These are phyloP conservation scores for Podargus strigoides DNA, from an alignment of 2,797 vertebrate genomes.

Conservation along the genomic window DNA sequence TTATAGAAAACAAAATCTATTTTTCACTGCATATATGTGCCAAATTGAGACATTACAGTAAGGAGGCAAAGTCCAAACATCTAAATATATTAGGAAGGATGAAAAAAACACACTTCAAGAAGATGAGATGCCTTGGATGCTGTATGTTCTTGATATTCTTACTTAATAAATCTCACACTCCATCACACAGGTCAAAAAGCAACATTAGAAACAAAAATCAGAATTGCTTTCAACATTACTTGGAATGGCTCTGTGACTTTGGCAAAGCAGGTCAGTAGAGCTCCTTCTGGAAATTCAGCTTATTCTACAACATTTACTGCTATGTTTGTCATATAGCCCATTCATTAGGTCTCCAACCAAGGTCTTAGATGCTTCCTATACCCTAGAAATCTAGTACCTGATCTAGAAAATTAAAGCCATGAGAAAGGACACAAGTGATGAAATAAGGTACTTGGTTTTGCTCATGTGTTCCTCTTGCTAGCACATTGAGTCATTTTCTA, in stretches of 20 bases:
- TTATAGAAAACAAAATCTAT: not conserved
- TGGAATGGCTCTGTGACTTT: not conserved
- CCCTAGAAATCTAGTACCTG: not conserved
- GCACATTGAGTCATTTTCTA: not conserved
- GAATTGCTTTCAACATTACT: not conserved
- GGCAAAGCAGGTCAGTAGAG: not conserved
- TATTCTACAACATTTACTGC: not conserved
- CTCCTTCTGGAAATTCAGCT: not conserved
- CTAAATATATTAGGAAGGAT: not conserved
- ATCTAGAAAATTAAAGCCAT: not conserved
- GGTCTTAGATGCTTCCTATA: not conserved
- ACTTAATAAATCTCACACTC: not conserved
- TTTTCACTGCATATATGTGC: not conserved
- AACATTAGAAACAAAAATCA: not conserved
- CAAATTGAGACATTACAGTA: not conserved
- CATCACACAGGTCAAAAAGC: not conserved
- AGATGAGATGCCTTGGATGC: not conserved
- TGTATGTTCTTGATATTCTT: not conserved
- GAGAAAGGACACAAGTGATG: not conserved
- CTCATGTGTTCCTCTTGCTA: not conserved
- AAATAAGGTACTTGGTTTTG: not conserved
- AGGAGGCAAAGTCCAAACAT: not conserved
- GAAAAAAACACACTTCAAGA: not conserved
- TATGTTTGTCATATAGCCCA: not conserved
- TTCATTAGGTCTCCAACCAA: not conserved